Base-by-base conservation (phyloP, 2,888 invertebrate genomes). In the Atrina japonica region DNA sequence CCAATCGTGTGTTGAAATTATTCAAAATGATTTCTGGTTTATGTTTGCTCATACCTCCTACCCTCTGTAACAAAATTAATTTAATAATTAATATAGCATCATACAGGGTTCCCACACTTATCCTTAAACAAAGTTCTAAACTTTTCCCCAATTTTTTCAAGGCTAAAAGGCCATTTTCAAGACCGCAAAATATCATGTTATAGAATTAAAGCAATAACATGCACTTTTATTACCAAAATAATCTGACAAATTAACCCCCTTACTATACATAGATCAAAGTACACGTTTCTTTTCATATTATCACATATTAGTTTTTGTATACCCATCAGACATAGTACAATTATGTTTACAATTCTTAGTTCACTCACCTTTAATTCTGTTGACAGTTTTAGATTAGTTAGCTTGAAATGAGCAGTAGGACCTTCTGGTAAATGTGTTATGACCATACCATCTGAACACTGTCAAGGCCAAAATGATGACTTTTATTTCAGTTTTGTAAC, bases 21-120 rank as follows among this genome's bases (percentile, higher is more conserved):
- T 96, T 98, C 59, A 99, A 92, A 75, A 99, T 95, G 0, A 98
- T 95, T 93, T 99, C 99, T 0, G 99, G 99, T 40, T 96, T 93
- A 89, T 98, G 97, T 49, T 92, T 93, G 0, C 95, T 95, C 66
- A 97, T 95, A 89, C 96, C 95, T 47, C 92, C 92, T 66, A 78
- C 83, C 69, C 83, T 88, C 91, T 91, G 76, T 60, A 82, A 77
- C 73, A 41, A 11, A 60, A 45, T 27, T 25, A 29, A n/a, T 55
- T 14, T 7, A 55, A 23, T 30, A 30, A 11, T 18, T 18, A 29
- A 14, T 7, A 29, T 27, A 16, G 55, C 27, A 55, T 16, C 6
- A 27, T 30, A 55, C n/a, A 1, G n/a, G n/a, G n/a, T n/a, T n/a
- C n/a, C n/a, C n/a, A n/a, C 9, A 41, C 9, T 14, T 41, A 41